phyloP scores from a whole-genome alignment of 2,888 invertebrate species.

The Podotricha telesiphe region DNA sequence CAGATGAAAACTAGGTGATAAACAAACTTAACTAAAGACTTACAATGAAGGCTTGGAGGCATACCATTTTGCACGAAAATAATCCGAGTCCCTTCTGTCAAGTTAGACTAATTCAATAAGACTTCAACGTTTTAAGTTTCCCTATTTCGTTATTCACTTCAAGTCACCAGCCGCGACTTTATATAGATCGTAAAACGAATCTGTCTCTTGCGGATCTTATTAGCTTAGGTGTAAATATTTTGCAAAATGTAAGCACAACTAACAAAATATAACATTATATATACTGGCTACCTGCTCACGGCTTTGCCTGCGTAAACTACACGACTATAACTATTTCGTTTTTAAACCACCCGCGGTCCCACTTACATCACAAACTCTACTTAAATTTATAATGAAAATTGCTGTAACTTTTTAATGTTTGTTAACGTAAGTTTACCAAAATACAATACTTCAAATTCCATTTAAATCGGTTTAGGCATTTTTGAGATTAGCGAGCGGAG shows the following conservation, averaged over 20 bases:
- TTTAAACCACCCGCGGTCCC: too few species aligned
- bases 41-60: conserved; percentile 36
- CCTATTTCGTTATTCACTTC: conserved; percentile 36
- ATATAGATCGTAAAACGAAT: conserved; percentile 14
- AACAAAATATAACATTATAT: too few species aligned
- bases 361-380: too few species aligned
- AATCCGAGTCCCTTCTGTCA: conserved; percentile 54
- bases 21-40: conserved; percentile 33
- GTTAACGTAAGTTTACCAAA: too few species aligned
- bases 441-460: too few species aligned
- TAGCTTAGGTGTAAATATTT: not conserved
- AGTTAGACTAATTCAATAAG: conserved; percentile 68
- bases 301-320: too few species aligned
- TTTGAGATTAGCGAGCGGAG: too few species aligned
- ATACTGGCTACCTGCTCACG: too few species aligned
- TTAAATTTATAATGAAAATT: too few species aligned
- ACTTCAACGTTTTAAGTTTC: conserved; percentile 44
- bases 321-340: too few species aligned
- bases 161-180: conserved; percentile 9
- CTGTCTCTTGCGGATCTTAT: conserved; percentile 1
- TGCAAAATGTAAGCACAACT: not conserved
- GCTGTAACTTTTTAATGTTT: too few species aligned
- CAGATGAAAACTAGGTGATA: conserved; percentile 32
- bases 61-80: conserved; percentile 53
- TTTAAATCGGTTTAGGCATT: too few species aligned